phyloP scores from a whole-genome alignment of 1,140 invertebrate genomes.

The Euura saliciscinereae region DNA sequence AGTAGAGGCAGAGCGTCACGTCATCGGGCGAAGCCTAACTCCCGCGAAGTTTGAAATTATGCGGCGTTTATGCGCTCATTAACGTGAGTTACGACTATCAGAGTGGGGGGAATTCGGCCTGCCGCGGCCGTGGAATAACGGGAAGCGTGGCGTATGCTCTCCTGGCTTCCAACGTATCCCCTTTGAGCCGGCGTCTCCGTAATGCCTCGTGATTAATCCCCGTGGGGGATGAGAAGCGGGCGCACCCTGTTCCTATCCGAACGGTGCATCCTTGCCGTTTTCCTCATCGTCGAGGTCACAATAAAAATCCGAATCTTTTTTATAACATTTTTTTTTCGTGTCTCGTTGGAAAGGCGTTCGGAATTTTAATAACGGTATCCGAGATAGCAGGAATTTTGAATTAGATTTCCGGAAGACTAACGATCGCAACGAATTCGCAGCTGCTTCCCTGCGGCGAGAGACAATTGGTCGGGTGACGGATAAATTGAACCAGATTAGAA shows the following conservation, averaged over 20 bases:
- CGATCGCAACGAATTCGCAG: too few relatives aligned
- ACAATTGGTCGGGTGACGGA: too few relatives aligned
- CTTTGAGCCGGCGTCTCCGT: slow-evolving; percentile 47
- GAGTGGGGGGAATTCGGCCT: too few relatives aligned
- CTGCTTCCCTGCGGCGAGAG: too few relatives aligned
- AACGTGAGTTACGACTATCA: slow-evolving; percentile 43
- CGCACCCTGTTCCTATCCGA: slow-evolving; percentile 34
- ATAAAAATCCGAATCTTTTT: too few relatives aligned
- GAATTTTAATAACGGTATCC: slow-evolving; percentile 47
- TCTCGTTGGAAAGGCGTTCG: slow-evolving; percentile 36
- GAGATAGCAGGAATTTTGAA: slow-evolving; percentile 10
- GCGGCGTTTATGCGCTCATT: slow-evolving; percentile 49
- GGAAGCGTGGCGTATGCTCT: neutral
- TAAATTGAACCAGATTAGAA: neutral
- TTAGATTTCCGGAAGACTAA: neutral
- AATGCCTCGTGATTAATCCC: slow-evolving; percentile 56
- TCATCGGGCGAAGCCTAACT: slow-evolving; percentile 8
- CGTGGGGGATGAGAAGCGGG: slow-evolving; percentile 34
- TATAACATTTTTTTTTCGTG: too few relatives aligned
- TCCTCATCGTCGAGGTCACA: neutral
- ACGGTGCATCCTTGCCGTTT: slow-evolving; percentile 21
- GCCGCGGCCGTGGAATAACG: neutral
- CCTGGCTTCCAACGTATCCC: slow-evolving; percentile 32
- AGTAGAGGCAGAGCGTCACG: too few relatives aligned
- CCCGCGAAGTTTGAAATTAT: slow-evolving; percentile 31